phyloP scores from a whole-genome alignment of 2,888 invertebrate species.

The Tenthredo scrophulariae region DNA sequence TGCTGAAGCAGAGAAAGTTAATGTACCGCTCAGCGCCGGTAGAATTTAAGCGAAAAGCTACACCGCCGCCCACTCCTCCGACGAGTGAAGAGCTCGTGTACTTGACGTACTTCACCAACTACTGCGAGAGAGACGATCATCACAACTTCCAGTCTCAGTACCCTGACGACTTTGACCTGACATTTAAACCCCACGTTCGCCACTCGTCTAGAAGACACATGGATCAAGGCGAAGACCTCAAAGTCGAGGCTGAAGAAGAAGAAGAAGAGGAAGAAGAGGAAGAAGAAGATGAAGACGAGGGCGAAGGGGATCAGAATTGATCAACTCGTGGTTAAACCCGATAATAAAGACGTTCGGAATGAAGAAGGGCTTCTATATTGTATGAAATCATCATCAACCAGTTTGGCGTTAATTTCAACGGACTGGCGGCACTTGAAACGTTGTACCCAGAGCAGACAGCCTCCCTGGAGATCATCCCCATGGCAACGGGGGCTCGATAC shows the following conservation, averaged over 20 bases:
- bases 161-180: conserved; percentile 67
- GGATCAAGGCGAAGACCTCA: background rate
- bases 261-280: conserved; percentile 55
- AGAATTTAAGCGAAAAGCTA: conserved; percentile 58
- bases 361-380: background rate
- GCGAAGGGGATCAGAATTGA: background rate
- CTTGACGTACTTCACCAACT: conserved; percentile 70
- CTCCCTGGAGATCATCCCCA: conserved; percentile 67
- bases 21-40: conserved; percentile 67
- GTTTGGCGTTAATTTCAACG: background rate
- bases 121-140: conserved; percentile 69
- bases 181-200: conserved; percentile 59
- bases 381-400: background rate
- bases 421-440: background rate
- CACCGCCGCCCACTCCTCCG: conserved; percentile 61
- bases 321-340: conserved; percentile 17
- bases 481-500: conserved; percentile 70
- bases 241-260: conserved; percentile 23
- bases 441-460: background rate
- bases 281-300: conserved; percentile 43
- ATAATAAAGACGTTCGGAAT: background rate
- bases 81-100: conserved; percentile 68
- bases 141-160: conserved; percentile 71
- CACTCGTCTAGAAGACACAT: background rate
- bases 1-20: conserved; percentile 61